These are phyloP conservation scores for Neoscelio sp. DNA, from an alignment of 2,888 invertebrate species.

Conservation along the genomic window DNA sequence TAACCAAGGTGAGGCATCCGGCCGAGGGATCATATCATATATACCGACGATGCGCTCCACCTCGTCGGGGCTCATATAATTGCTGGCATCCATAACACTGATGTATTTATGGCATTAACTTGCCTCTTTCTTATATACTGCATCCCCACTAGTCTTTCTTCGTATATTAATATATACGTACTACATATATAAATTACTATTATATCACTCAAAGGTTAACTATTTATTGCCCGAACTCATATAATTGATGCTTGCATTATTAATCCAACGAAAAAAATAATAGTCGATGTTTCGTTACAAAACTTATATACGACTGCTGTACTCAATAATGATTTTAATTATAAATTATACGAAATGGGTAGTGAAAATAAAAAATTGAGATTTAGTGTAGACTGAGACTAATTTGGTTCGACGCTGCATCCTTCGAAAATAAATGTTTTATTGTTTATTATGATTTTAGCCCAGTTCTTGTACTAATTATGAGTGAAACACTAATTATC, in stretches of 20 bases:
- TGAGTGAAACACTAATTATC: too few species aligned
- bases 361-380: constrained; percentile 31
- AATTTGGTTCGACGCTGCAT: too few species aligned
- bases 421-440: background rate
- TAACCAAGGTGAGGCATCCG: constrained; percentile 75
- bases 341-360: constrained; percentile 27
- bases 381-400: too few species aligned
- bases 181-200: constrained; percentile 61
- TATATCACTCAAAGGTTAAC: constrained; percentile 65
- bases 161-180: constrained; percentile 57
- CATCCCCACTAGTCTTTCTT: constrained; percentile 69
- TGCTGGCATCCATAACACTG: constrained; percentile 83
- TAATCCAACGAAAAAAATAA: constrained; percentile 52
- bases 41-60: constrained; percentile 77
- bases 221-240: constrained; percentile 57
- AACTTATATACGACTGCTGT: constrained; percentile 42
- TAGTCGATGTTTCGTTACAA: constrained; percentile 26
- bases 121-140: constrained; percentile 80
- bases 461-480: too few species aligned
- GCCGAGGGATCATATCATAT: constrained; percentile 80
- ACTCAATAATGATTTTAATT: constrained; percentile 48
- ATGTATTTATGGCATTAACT: constrained; percentile 83
- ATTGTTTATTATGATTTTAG: constrained; percentile 22
- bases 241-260: constrained; percentile 62
- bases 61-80: constrained; percentile 82